These are phyloP conservation scores for Lepisosteus osseus DNA, from an alignment of 2,113 vertebrate genomes.

Conservation along the genomic window DNA sequence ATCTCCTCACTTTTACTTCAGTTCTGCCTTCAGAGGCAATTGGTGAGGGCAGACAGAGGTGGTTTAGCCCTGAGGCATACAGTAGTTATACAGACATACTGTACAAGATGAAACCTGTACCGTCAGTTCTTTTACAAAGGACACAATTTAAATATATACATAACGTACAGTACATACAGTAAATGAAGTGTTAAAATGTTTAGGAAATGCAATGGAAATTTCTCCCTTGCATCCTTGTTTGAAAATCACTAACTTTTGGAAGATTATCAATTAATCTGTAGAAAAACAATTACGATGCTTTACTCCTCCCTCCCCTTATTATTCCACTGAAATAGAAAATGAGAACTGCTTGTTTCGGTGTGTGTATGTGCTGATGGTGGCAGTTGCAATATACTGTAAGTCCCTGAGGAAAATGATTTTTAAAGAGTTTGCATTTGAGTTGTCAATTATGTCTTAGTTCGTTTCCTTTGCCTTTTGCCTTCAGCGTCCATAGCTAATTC, in stretches of 20 bases:
- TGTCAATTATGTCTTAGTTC: constrained; percentile 38
- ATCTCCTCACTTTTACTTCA: no score
- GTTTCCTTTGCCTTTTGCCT: constrained; percentile 45
- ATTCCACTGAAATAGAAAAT: background rate
- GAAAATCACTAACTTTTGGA: background rate
- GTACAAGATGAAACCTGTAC: no score
- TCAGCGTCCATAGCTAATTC: constrained; percentile 20
- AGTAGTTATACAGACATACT: no score
- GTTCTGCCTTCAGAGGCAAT: no score
- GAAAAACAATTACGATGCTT: background rate
- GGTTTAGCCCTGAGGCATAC: no score
- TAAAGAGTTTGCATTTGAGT: constrained; percentile 33
- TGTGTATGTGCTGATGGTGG: background rate
- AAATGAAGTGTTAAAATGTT: constrained; percentile 9
- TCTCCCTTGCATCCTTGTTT: background rate
- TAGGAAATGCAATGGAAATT: constrained; percentile 47
- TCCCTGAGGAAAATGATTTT: constrained; percentile 31
- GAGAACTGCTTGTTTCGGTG: background rate
- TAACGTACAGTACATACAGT: no score
- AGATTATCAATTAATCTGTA: background rate
- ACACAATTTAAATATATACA: no score
- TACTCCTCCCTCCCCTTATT: background rate
- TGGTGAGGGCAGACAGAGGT: no score
- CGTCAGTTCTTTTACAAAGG: no score
- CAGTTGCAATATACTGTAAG: background rate